phyloP scores from a whole-genome alignment of 1,140 invertebrate species.

The Pseudomyrmex dendroicus region DNA sequence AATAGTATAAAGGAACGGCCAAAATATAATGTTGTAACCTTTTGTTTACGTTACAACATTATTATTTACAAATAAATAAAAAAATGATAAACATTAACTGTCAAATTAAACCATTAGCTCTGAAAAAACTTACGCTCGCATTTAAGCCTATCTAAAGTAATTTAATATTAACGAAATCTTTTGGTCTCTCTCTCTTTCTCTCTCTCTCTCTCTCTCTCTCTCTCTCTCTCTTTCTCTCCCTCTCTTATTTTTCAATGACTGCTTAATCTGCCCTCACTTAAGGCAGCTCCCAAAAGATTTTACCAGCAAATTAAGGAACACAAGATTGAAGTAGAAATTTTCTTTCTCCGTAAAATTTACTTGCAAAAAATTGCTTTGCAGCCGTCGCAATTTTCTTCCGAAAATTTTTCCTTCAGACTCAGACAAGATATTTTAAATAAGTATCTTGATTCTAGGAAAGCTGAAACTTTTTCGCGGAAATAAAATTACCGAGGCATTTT shows the following conservation, averaged over 20 bases:
- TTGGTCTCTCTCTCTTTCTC: too few species aligned
- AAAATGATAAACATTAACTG: slow-evolving; percentile 12
- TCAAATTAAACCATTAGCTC: slow-evolving; percentile 52
- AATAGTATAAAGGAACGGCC: too few species aligned
- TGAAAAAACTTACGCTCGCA: background rate
- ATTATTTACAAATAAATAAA: slow-evolving; percentile 17
- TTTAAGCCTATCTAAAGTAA: background rate
- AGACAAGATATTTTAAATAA: background rate
- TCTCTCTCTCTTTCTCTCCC: background rate
- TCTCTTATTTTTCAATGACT: slow-evolving; percentile 23
- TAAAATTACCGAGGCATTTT: background rate
- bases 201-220: too few species aligned
- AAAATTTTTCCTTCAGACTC: background rate
- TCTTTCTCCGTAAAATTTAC: background rate
- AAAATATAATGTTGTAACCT: slow-evolving; percentile 7
- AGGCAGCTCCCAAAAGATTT: background rate
- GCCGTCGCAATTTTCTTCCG: background rate
- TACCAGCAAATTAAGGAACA: background rate
- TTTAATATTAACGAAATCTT: slow-evolving; percentile 65
- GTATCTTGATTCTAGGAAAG: background rate
- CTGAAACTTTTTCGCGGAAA: background rate
- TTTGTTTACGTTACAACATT: too few species aligned
- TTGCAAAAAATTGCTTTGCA: background rate
- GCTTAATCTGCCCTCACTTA: background rate
- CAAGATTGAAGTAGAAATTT: background rate